Conservation (phyloP, 2,113 vertebrate genomes). For the Oryzias woworae region DNA sequence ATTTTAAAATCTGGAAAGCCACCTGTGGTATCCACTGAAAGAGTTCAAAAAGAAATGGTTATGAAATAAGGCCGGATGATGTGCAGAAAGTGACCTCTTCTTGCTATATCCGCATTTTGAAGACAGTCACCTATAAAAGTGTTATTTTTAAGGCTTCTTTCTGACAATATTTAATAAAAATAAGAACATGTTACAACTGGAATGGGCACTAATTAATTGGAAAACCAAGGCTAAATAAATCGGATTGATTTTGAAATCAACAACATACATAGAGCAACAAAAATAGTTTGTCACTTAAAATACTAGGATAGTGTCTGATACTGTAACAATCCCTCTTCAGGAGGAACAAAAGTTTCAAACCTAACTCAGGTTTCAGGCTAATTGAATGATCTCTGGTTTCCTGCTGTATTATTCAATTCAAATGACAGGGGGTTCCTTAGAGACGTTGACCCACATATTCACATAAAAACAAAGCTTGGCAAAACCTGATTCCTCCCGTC, state of each 20-base stretch:
- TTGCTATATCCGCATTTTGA: slow-evolving; percentile 43
- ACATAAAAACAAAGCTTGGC: too few species aligned
- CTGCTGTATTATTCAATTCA: not conserved
- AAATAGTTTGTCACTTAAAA: not conserved
- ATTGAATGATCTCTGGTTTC: not conserved
- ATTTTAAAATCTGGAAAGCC: slow-evolving; percentile 15
- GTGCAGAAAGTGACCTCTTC: slow-evolving; percentile 9
- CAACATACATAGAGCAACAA: slow-evolving; percentile 7
- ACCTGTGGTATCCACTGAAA: slow-evolving; percentile 21
- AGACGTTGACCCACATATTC: too few species aligned
- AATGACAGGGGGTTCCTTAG: too few species aligned
- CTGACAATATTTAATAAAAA: slow-evolving; percentile 37
- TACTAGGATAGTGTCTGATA: slow-evolving; percentile 1
- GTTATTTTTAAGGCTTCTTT: slow-evolving; percentile 55
- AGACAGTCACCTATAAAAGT: slow-evolving; percentile 15
- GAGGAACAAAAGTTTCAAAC: slow-evolving; percentile 5
- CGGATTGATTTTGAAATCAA: not conserved
- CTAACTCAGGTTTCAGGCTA: not conserved
- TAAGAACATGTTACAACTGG: slow-evolving; percentile 14
- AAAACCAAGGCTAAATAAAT: not conserved
- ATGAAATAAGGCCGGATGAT: slow-evolving; percentile 53
- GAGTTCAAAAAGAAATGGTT: slow-evolving; percentile 8
- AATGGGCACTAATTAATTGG: slow-evolving; percentile 10
- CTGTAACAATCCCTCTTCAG: slow-evolving; percentile 3
- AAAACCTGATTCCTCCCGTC: too few species aligned